Percentiles rank a stretch among this genome's conserved stretches.
Evolutionary conservation across 2,797 vertebrate genomes (phyloP).

Genomic region (Margarornis squamiger): DNA sequence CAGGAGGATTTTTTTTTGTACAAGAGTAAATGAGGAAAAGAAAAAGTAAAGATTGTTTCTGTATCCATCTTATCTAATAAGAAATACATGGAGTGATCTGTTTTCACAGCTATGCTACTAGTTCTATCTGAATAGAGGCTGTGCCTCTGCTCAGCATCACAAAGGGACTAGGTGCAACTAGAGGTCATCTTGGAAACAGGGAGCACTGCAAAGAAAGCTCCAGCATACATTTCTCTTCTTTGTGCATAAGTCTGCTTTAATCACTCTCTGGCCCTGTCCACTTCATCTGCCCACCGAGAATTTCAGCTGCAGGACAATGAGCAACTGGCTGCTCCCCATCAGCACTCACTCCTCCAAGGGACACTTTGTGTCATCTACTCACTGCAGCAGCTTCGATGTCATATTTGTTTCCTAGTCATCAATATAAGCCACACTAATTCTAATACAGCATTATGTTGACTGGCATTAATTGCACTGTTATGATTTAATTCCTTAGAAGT

Average conservation of each 20-base stretch:
- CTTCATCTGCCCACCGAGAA: neutral
- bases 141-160: neutral
- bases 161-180: rapidly evolving
- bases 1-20: neutral
- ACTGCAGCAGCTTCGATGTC: neutral
- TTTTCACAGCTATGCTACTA: neutral
- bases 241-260: neutral
- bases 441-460: neutral
- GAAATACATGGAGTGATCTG: neutral
- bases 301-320: neutral
- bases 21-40: neutral
- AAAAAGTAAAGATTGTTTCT: neutral
- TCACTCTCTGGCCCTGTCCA: neutral
- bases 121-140: neutral
- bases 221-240: neutral
- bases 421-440: neutral
- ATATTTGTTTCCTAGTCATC: neutral
- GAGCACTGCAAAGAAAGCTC: neutral
- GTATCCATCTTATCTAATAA: neutral
- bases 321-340: no score
- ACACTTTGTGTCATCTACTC: neutral
- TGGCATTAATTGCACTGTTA: neutral
- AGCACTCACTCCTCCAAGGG: neutral
- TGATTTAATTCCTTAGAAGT: neutral
- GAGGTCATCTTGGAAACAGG: neutral